phyloP scores from a whole-genome alignment of 2,888 invertebrate genomes.

The Agrotis puta region DNA sequence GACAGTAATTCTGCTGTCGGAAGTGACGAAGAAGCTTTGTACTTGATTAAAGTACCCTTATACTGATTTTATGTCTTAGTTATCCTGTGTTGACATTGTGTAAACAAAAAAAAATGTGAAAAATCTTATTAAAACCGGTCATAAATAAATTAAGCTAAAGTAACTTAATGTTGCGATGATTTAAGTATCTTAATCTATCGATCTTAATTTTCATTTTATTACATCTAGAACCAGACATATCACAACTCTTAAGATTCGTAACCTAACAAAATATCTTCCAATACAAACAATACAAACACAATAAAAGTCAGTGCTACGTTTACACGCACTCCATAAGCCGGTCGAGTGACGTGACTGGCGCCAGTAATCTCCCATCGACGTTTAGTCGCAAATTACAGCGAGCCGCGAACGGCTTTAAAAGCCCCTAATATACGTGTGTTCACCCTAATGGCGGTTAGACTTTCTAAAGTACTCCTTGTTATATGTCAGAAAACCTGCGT shows the following conservation, averaged over 20 bases:
- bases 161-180: too few species aligned
- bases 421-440: conserved; percentile 58
- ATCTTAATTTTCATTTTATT: too few species aligned
- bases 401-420: conserved; percentile 55
- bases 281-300: not conserved
- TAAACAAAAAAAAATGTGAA: too few species aligned
- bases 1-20: not conserved
- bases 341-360: conserved; percentile 42
- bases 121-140: too few species aligned
- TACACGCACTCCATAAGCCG: conserved; percentile 12
- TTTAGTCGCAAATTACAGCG: conserved; percentile 62
- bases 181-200: too few species aligned
- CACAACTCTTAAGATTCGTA: not conserved
- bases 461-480: conserved; percentile 53
- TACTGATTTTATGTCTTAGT: too few species aligned
- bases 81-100: too few species aligned
- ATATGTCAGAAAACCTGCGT: conserved; percentile 8
- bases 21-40: too few species aligned
- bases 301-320: conserved; percentile 9
- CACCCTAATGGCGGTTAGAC: conserved; percentile 47
- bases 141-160: too few species aligned
- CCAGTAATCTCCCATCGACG: conserved; percentile 55
- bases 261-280: not conserved
- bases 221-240: too few species aligned
- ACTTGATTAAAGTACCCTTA: too few species aligned